Evolutionary conservation across 2,797 vertebrate species (phyloP).

Genomic region (Ctenopoma kingsleyae): DNA sequence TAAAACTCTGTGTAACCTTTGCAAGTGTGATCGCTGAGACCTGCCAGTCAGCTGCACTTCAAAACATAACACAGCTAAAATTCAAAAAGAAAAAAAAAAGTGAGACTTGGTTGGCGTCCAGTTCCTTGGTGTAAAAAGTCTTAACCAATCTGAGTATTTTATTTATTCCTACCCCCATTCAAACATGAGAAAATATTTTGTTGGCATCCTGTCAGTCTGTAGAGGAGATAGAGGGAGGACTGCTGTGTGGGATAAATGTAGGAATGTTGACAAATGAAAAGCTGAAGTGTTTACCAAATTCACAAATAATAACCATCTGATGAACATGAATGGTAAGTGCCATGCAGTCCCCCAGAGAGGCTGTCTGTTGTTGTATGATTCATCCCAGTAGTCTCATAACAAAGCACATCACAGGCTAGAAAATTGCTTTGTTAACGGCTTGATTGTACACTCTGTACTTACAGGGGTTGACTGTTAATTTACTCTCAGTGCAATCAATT

Average conservation of each 20-base stretch:
- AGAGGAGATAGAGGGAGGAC: not conserved
- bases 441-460: conserved; percentile 35
- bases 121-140: conserved; percentile 15
- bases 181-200: conserved; percentile 26
- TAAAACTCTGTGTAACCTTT: conserved; percentile 65
- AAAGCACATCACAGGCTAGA: conserved; percentile 33
- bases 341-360: conserved; percentile 23
- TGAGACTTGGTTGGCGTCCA: conserved; percentile 50
- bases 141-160: conserved; percentile 14
- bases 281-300: conserved; percentile 52
- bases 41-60: conserved; percentile 61
- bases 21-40: conserved; percentile 57
- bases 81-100: conserved; percentile 30
- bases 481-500: conserved; percentile 26
- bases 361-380: conserved; percentile 39
- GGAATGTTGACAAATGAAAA: conserved; percentile 44
- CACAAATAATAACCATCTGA: conserved; percentile 46
- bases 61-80: conserved; percentile 30
- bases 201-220: conserved; percentile 27
- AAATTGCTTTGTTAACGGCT: conserved; percentile 36
- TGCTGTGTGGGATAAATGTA: conserved; percentile 14
- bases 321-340: conserved; percentile 33
- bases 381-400: conserved; percentile 32
- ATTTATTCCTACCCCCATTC: conserved; percentile 33
- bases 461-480: conserved; percentile 29